These are phyloP conservation scores for Bugulina stolonifera DNA, from an alignment of 2,888 invertebrate species.

Conservation along the genomic window DNA sequence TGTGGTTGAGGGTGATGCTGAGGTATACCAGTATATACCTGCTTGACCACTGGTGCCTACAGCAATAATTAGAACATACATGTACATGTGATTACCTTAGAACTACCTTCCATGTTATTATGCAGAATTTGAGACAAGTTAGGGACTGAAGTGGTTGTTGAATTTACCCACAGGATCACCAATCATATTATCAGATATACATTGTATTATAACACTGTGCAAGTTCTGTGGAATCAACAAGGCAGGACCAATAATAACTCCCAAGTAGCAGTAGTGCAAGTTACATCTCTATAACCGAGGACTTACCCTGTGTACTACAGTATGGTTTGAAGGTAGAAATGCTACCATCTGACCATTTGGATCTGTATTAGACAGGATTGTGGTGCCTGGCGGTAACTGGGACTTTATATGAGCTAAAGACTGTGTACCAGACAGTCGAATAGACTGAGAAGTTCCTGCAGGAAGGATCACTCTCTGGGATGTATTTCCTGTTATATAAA, in stretches of 20 bases:
- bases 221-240: too few relatives aligned
- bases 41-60: not conserved
- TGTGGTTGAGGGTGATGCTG: not conserved
- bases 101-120: too few relatives aligned
- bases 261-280: too few relatives aligned
- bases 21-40: not conserved
- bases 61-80: too few relatives aligned
- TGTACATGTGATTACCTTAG: too few relatives aligned
- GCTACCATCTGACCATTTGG: constrained; percentile 2
- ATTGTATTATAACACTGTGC: too few relatives aligned
- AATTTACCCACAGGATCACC: too few relatives aligned
- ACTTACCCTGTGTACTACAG: not conserved
- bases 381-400: constrained; percentile 43
- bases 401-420: constrained; percentile 26
- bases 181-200: too few relatives aligned
- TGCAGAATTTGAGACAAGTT: too few relatives aligned
- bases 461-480: not conserved
- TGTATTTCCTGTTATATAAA: not conserved
- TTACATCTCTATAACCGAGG: too few relatives aligned
- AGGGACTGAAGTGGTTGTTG: too few relatives aligned
- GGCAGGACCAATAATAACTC: too few relatives aligned
- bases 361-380: constrained; percentile 37
- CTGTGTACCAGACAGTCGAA: not conserved
- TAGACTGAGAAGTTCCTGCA: not conserved
- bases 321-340: not conserved